These are phyloP conservation scores for Sylvicola cinctus DNA, from an alignment of 2,888 invertebrate species.

Conservation along the genomic window DNA sequence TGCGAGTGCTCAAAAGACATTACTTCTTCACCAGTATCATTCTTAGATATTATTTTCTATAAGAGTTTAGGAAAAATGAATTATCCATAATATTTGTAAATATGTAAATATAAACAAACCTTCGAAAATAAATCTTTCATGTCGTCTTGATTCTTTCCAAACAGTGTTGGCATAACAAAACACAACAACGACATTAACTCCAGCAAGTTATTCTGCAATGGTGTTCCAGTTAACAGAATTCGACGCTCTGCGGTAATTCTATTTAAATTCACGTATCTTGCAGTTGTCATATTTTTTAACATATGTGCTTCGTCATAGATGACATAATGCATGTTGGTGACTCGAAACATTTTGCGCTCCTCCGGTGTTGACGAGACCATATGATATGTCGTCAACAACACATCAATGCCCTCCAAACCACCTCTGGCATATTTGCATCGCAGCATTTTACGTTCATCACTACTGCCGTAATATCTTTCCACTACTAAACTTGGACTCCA, in stretches of 20 bases:
- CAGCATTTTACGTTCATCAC: conserved; percentile 62
- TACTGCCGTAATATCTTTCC: conserved; percentile 74
- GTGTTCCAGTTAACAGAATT: conserved; percentile 83
- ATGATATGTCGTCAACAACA: conserved; percentile 62
- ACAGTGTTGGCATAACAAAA: conserved; percentile 92
- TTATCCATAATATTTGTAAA: background rate
- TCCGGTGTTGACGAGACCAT: conserved; percentile 53
- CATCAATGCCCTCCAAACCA: conserved; percentile 52
- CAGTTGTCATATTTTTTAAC: conserved; percentile 93
- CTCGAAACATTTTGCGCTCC: conserved; percentile 76
- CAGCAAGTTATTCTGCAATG: conserved; percentile 85
- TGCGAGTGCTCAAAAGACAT: conserved; percentile 77
- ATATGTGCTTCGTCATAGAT: conserved; percentile 96
- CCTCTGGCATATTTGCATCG: conserved; percentile 54
- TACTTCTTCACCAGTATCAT: conserved; percentile 29
- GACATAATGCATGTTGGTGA: conserved; percentile 76
- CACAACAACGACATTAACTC: conserved; percentile 89
- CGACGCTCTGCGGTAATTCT: conserved; percentile 74
- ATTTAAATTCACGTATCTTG: conserved; percentile 71
- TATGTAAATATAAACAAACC: conserved; percentile 17
- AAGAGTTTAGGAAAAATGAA: conserved; percentile 1
- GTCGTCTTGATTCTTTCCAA: conserved; percentile 69
- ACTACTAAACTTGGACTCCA: conserved; percentile 66
- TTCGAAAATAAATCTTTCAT: conserved; percentile 75
- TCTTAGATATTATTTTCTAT: background rate